These are phyloP conservation scores for Papilio gigon DNA, from an alignment of 2,888 invertebrate species.

Conservation along the genomic window DNA sequence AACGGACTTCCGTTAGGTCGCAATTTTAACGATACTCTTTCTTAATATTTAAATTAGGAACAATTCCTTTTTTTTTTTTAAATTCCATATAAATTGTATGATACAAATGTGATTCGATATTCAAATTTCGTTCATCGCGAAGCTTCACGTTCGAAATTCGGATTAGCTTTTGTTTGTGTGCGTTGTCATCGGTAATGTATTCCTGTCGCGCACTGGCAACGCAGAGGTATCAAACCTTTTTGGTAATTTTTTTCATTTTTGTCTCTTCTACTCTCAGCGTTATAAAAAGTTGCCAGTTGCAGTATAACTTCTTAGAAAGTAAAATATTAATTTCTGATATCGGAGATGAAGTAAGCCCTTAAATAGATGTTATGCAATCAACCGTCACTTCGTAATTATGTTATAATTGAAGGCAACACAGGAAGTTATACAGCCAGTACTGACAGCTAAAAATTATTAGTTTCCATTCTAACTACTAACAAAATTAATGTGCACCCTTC, in stretches of 20 bases:
- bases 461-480: conserved; percentile 1
- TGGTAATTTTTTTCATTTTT: too few relatives aligned
- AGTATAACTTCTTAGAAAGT: neutral
- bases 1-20: too few relatives aligned
- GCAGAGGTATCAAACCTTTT: conserved; percentile 29
- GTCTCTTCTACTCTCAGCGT: too few relatives aligned
- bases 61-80: conserved; percentile 13
- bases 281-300: neutral
- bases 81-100: conserved; percentile 19
- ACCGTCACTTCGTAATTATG: conserved; percentile 25
- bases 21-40: conserved; percentile 27
- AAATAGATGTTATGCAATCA: conserved; percentile 21
- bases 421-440: conserved; percentile 24
- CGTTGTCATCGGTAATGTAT: conserved; percentile 12
- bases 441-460: conserved; percentile 30
- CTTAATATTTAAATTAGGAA: neutral
- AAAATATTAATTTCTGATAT: neutral
- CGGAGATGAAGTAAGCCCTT: conserved; percentile 23
- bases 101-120: conserved; percentile 29
- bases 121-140: conserved; percentile 32
- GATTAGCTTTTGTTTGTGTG: conserved; percentile 26
- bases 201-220: conserved; percentile 16
- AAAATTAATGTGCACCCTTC: neutral
- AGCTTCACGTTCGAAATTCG: conserved; percentile 29
- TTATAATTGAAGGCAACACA: conserved; percentile 33